phyloP scores from a whole-genome alignment of 2,113 vertebrate species.

The Seriola dumerili region DNA sequence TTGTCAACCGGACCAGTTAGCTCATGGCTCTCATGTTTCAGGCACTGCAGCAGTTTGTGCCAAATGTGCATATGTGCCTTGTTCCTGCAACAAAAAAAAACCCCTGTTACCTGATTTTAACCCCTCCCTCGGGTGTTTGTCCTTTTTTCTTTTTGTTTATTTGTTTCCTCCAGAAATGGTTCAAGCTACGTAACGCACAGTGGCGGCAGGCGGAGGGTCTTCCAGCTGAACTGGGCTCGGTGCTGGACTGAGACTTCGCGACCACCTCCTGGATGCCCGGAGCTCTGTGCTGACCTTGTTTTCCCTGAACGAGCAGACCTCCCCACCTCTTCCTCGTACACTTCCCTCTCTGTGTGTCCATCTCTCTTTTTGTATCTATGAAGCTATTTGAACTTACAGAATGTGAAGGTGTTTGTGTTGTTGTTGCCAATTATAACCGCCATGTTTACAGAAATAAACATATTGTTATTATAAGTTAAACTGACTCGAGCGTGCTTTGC shows the following conservation, averaged over 20 bases:
- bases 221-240: slow-evolving; percentile 90
- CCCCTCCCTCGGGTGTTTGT: neutral
- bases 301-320: slow-evolving; percentile 28
- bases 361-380: slow-evolving; percentile 58
- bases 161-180: slow-evolving; percentile 90
- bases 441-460: slow-evolving; percentile 78
- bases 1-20: neutral
- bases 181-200: slow-evolving; percentile 89
- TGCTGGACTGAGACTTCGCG: slow-evolving; percentile 87
- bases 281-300: slow-evolving; percentile 28
- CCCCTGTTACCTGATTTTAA: neutral
- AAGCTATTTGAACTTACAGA: slow-evolving; percentile 71
- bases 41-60: slow-evolving; percentile 17
- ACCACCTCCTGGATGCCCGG: neutral
- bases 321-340: neutral
- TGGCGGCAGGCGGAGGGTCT: slow-evolving; percentile 94
- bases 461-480: slow-evolving; percentile 65
- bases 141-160: slow-evolving; percentile 11
- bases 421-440: slow-evolving; percentile 68
- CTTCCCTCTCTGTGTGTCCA: slow-evolving; percentile 31
- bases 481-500: slow-evolving; percentile 19
- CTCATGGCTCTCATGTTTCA: slow-evolving; percentile 55
- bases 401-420: slow-evolving; percentile 85
- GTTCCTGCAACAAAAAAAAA: neutral
- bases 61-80: neutral